Percentiles rank a stretch among this genome's conserved stretches.
Conservation (phyloP, 2,113 vertebrate species). For the Crotalus viridis region DNA sequence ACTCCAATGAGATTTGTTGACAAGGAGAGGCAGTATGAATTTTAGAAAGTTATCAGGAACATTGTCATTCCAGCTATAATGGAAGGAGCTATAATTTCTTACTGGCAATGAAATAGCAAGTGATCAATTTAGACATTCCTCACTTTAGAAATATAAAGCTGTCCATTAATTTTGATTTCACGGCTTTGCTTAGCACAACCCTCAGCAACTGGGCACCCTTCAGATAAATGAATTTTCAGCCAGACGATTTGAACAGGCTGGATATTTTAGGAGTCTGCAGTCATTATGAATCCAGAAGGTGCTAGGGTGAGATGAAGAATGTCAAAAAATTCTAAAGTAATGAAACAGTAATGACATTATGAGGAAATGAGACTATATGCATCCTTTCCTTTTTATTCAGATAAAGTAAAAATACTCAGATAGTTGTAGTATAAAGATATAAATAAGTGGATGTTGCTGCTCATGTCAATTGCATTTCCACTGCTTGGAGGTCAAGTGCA, state of each 20-base stretch:
- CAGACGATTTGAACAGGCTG: background rate
- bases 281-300: background rate
- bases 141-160: background rate
- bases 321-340: background rate
- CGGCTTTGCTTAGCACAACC: background rate
- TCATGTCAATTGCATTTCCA: background rate
- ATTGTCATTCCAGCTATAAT: background rate
- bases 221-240: background rate
- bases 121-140: background rate
- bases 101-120: background rate
- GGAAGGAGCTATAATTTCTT: background rate
- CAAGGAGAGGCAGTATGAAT: background rate
- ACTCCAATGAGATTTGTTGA: background rate
- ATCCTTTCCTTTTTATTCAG: no score
- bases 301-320: background rate
- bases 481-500: background rate
- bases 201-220: background rate
- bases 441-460: background rate
- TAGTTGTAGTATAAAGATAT: background rate
- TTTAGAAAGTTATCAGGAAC: background rate
- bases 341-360: background rate
- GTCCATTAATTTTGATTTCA: background rate
- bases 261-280: background rate
- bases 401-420: no score
- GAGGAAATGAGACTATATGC: background rate